Evolutionary conservation across 37 sponge, comb jelly and placozoan genomes (phyloP).

Genomic region (Cliona cf. orientalis): DNA sequence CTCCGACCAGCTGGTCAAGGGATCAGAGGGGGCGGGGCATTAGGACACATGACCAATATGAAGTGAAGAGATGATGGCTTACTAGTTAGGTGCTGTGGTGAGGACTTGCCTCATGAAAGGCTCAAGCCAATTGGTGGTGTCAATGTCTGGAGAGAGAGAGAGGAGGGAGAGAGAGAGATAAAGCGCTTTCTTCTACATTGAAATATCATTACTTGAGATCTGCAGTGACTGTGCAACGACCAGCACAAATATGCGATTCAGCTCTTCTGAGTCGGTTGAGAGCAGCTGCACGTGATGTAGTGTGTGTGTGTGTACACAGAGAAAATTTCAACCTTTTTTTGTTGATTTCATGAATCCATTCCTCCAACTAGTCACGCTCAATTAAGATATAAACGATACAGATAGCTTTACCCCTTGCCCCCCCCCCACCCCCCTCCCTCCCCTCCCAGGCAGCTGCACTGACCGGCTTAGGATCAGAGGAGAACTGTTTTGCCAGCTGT

Average conservation of each 20-base stretch:
- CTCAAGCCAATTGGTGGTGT: constrained; percentile 75
- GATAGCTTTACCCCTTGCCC: too few species aligned
- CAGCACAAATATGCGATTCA: constrained; percentile 76
- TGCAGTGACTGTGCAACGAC: constrained; percentile 79
- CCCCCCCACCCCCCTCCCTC: neutral
- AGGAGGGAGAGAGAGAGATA: neutral
- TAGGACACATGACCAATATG: neutral
- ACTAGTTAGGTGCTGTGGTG: constrained; percentile 62
- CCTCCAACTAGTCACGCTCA: too few species aligned
- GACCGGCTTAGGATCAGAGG: constrained; percentile 62
- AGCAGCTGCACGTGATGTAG: constrained; percentile 38
- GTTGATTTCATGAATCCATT: too few species aligned
- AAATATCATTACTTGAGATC: constrained; percentile 58
- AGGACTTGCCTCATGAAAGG: constrained; percentile 54
- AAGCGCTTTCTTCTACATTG: neutral
- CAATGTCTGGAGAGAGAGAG: constrained; percentile 30
- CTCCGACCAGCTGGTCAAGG: constrained; percentile 60
- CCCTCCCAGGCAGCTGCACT: neutral
- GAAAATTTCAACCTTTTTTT: too few species aligned
- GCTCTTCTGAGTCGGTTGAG: constrained; percentile 81
- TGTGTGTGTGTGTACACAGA: too few species aligned
- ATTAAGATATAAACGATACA: too few species aligned
- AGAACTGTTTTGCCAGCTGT: constrained; percentile 60
- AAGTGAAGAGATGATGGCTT: neutral
- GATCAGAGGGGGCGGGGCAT: neutral